These are phyloP conservation scores for Drosophila sturtevanti DNA, from an alignment of 1,140 invertebrate genomes.

Conservation along the genomic window DNA sequence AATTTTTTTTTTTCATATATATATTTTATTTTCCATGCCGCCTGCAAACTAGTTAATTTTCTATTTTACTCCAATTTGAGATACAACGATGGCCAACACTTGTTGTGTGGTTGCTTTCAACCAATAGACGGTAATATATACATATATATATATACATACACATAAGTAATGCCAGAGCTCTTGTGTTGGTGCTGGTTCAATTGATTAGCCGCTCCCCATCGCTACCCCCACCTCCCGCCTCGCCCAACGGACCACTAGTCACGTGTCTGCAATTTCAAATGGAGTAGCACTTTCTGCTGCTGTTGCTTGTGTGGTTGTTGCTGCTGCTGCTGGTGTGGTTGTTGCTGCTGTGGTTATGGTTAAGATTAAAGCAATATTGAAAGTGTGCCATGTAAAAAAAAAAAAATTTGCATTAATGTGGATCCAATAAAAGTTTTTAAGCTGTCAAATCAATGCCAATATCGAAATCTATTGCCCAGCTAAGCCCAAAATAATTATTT, in stretches of 20 bases:
- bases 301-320: too few species aligned
- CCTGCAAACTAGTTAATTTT: conserved; percentile 80
- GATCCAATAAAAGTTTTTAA: conserved; percentile 21
- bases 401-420: conserved; percentile 21
- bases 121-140: conserved; percentile 17
- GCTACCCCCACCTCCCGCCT: neutral
- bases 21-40: conserved; percentile 34
- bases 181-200: conserved; percentile 29
- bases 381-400: conserved; percentile 52
- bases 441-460: conserved; percentile 25
- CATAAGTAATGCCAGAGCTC: conserved; percentile 43
- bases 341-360: neutral
- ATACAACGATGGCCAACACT: conserved; percentile 8
- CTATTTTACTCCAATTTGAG: conserved; percentile 82
- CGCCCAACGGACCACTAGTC: conserved; percentile 25
- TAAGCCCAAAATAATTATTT: conserved; percentile 22
- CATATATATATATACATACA: neutral
- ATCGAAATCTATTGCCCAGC: conserved; percentile 4
- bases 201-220: conserved; percentile 25
- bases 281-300: conserved; percentile 55
- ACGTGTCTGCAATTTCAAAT: conserved; percentile 67
- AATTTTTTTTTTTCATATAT: conserved; percentile 66
- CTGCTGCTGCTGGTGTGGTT: too few species aligned
- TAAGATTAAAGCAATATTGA: conserved; percentile 26
- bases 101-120: conserved; percentile 61